Conservation (phyloP, 2,113 vertebrate genomes). For the Lepus timidus region DNA sequence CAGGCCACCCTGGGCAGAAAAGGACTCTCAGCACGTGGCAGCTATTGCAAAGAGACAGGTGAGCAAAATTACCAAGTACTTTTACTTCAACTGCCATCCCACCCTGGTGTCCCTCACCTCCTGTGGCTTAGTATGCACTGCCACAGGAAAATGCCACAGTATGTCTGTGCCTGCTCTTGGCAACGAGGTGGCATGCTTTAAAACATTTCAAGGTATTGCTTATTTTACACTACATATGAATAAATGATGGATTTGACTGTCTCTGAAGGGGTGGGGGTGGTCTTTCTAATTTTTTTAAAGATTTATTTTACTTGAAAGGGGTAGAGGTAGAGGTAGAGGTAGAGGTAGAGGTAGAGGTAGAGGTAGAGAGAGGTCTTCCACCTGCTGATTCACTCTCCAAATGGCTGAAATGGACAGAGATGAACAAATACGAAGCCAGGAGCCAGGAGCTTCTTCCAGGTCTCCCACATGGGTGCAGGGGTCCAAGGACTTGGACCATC, state of each 20-base stretch:
- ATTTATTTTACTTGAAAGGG: background rate
- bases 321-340: no score
- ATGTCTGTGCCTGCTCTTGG: background rate
- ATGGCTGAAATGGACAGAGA: no score
- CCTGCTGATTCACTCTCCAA: no score
- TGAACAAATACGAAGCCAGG: no score
- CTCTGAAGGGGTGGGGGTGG: background rate
- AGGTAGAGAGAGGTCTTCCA: no score
- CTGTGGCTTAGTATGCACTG: background rate
- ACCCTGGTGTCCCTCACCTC: background rate
- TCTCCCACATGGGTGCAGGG: no score
- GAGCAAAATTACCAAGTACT: background rate
- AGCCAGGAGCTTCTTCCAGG: no score
- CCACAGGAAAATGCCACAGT: background rate
- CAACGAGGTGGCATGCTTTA: background rate
- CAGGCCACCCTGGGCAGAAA: background rate
- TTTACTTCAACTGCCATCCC: background rate
- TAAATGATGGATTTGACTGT: background rate
- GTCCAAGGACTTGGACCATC: no score
- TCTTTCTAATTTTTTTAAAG: background rate
- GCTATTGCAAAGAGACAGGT: background rate
- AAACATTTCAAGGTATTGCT: background rate
- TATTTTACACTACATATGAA: background rate
- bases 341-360: no score
- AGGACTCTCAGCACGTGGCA: background rate